Evolutionary conservation across 92 coral and sea anemone species (phyloP), one percentile per base, ranked within the genome.

Genomic region (Muricea muricata): DNA sequence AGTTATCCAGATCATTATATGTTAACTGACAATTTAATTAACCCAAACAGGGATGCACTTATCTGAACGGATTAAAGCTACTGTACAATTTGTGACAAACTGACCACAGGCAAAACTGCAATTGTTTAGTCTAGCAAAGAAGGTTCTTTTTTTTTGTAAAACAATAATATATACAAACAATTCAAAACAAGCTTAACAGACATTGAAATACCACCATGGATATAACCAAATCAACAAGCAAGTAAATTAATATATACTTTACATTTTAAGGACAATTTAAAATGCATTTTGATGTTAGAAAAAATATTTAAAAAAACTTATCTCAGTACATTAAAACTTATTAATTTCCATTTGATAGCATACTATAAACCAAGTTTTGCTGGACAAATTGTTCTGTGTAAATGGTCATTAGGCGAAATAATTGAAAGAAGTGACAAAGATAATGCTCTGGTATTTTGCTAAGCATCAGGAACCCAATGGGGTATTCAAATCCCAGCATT

Each of bases 381-480:
- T 25, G 20, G 18, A 52, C 60, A 52, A 52, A 52, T 18, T 10
- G 26, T 18, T 17, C 18, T 18, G 60, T 52, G 60, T 52, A 52
- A 18, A 20, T 17, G 1, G 24, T 17, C 7, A 6, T 52, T 52
- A 52, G 21, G 5, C 7, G 0, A 52, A 52, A 52, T 6, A 52
- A 52, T 52, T 6, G 21, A 7, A 2, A 25, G 35, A 63, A 63
- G 70, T 63, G 70, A 63, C 70, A 63, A 1, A 26, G 70, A 28
- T 63, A 63, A 63, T 63, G 12, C 70, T 63, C 23, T 26, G 70
- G 70, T 26, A 63, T 63, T 63, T 63, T 63, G 37, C 60, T 63
- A 63, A 28, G 70, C 35, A 63, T 63, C 30, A n/a, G 7, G 25
- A 54, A 24, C 39, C 15, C 70, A 20, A 6, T 24, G 12, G 4